These are phyloP conservation scores for Hippocampus abdominalis DNA, from an alignment of 2,113 vertebrate species.

Conservation along the genomic window DNA sequence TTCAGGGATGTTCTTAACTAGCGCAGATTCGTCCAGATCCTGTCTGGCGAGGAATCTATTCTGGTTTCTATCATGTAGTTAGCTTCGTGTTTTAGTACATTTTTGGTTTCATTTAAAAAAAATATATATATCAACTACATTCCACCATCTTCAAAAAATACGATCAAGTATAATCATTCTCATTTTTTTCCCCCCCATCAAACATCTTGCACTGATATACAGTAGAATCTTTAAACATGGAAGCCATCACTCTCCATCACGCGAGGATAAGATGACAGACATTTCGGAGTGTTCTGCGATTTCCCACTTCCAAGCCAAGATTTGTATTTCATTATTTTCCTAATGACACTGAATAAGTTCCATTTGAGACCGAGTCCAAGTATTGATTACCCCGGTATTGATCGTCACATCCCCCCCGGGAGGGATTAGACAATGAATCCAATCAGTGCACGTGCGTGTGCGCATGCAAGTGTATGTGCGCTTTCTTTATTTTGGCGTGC, in stretches of 20 bases:
- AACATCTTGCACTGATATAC: background rate
- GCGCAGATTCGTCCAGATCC: too few species aligned
- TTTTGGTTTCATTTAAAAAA: too few species aligned
- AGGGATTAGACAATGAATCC: conserved; percentile 14
- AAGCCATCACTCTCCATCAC: conserved; percentile 18
- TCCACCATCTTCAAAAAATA: too few species aligned
- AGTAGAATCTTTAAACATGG: background rate
- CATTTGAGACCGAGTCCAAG: conserved; percentile 28
- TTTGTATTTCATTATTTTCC: conserved; percentile 10
- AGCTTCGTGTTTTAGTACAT: too few species aligned
- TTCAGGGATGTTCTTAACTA: too few species aligned
- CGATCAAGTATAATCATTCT: too few species aligned
- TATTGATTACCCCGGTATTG: conserved; percentile 20
- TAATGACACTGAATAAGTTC: conserved; percentile 15
- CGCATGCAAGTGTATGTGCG: background rate
- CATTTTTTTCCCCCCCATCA: background rate
- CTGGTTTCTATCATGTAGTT: too few species aligned
- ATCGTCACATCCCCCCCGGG: conserved; percentile 10
- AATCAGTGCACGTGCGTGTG: conserved; percentile 6
- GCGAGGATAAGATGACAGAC: conserved; percentile 7
- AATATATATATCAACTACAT: too few species aligned
- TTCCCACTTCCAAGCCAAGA: conserved; percentile 8
- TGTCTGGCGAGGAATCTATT: too few species aligned
- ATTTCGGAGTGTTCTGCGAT: conserved; percentile 3
- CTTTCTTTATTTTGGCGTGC: too few species aligned